Percentiles rank a stretch among this genome's conserved stretches.
Evolutionary conservation across 2,797 vertebrate species (phyloP).

Genomic region (Gephyroberyx darwinii): DNA sequence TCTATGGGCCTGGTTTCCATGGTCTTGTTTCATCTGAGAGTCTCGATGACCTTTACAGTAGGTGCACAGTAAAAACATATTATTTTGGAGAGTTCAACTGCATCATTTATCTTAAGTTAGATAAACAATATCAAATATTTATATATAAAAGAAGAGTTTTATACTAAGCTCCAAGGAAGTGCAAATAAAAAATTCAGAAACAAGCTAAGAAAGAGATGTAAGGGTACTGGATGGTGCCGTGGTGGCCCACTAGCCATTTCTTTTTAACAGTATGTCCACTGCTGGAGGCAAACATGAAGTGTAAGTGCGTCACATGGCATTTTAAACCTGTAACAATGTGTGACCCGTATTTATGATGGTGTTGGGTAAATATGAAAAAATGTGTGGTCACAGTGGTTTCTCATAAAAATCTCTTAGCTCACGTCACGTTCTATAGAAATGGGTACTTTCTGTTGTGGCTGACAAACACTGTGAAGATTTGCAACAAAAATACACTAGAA

Average conservation of each 20-base stretch:
- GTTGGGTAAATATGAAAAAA: conserved; percentile 32
- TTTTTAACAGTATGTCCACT: neutral
- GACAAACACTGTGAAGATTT: conserved; percentile 32
- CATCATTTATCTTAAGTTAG: too few relatives aligned
- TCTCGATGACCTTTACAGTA: conserved; percentile 33
- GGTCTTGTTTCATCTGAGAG: conserved; percentile 39
- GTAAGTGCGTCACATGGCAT: conserved; percentile 12
- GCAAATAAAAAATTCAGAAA: neutral
- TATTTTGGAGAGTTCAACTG: neutral
- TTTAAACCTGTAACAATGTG: neutral
- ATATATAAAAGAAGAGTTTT: too few relatives aligned
- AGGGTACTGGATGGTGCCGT: neutral
- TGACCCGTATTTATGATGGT: conserved; percentile 5
- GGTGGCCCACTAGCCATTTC: neutral
- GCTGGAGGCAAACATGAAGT: conserved; percentile 11
- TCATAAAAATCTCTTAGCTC: conserved; percentile 12
- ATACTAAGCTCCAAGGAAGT: neutral
- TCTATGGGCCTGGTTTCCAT: conserved; percentile 60
- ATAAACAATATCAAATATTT: too few relatives aligned
- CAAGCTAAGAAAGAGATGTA: neutral
- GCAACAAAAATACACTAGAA: neutral
- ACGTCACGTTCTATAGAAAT: conserved; percentile 41
- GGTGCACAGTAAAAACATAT: conserved; percentile 39
- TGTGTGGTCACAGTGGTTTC: conserved; percentile 5
- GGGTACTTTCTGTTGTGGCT: neutral